Evolutionary conservation across 2,888 invertebrate species (phyloP), one percentile per base, ranked within the genome.

Genomic region (Thumatha senex): DNA sequence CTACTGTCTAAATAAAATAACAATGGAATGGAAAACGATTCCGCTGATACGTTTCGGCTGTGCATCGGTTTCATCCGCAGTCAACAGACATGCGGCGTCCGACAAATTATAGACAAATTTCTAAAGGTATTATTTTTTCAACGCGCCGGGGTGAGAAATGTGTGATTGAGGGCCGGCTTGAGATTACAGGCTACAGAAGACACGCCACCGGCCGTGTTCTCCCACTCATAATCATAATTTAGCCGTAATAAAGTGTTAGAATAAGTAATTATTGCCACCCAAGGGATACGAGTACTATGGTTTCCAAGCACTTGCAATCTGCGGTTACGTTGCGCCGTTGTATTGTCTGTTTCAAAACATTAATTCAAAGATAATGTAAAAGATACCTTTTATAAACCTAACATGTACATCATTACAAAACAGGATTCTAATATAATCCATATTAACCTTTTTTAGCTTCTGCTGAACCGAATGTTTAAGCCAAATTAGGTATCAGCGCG

Each of bases 71-170:
- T 64, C 59, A 66, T 65, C 61, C 58, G 66, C 56, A 46, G 49
- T 54, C 59, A 56, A 58, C 61, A 65, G 67, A 61, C 70, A 71
- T 69, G 82, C 89, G 89, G 89, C 87, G 76, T 76, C 78, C 80
- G 71, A 82, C 83, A 90, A 91, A 90, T 91, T 91, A 91, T 89
- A 90, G 90, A 89, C 89, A 80, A 90, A 88, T 84, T 84, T 82
- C 81, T 72, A 74, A 79, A 84, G 80, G 84, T 87, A 89, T 91
- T 88, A 91, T 91, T 91, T 90, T 91, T 91, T 91, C 89, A 91
- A 85, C 90, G 87, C 91, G 86, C 80, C 66, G 80, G 89, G 89
- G 91, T 91, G 91, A 91, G 90, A 91, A 91, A 84, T 86, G 88
- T 86, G 82, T 89, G 89, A 91, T 90, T 91, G 88, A 80, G 81